Percentiles rank a stretch among this genome's conserved stretches.
phyloP scores from a whole-genome alignment of 2,113 vertebrate genomes.

The Camelus dromedarius region DNA sequence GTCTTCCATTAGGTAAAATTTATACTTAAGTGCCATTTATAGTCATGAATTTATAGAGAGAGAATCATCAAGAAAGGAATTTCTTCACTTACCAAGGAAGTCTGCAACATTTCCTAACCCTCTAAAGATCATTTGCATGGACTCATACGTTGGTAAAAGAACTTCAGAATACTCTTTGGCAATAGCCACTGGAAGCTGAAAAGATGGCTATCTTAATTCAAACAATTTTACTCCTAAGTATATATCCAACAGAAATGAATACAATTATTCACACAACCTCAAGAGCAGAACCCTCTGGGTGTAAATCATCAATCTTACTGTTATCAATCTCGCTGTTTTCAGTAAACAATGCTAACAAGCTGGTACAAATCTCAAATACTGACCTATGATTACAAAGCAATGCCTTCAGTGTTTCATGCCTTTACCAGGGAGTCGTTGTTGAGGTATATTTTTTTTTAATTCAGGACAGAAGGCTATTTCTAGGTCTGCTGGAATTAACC shows the following conservation, averaged over 20 bases:
- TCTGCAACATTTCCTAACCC: neutral
- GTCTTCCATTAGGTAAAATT: neutral
- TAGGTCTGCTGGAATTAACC: neutral
- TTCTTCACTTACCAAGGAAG: neutral
- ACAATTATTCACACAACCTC: neutral
- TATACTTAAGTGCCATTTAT: neutral
- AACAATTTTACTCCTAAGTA: neutral
- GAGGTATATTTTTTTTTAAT: neutral
- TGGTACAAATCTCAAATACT: neutral
- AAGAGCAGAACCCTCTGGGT: neutral
- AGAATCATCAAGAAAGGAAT: neutral
- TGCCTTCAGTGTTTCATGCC: neutral
- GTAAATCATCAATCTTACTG: neutral
- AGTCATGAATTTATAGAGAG: neutral
- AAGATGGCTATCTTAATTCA: neutral
- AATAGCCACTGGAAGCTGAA: constrained; percentile 3
- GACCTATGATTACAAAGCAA: neutral
- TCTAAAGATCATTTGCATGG: neutral
- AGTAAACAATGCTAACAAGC: neutral
- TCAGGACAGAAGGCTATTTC: neutral
- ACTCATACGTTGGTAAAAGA: neutral
- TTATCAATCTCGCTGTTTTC: neutral
- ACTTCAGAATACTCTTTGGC: neutral
- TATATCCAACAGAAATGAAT: neutral
- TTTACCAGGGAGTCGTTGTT: neutral